Percentiles rank a stretch among this genome's conserved stretches.
Evolutionary conservation across 1,140 invertebrate genomes (phyloP).

Genomic region (Melipona quadrifasciata): DNA sequence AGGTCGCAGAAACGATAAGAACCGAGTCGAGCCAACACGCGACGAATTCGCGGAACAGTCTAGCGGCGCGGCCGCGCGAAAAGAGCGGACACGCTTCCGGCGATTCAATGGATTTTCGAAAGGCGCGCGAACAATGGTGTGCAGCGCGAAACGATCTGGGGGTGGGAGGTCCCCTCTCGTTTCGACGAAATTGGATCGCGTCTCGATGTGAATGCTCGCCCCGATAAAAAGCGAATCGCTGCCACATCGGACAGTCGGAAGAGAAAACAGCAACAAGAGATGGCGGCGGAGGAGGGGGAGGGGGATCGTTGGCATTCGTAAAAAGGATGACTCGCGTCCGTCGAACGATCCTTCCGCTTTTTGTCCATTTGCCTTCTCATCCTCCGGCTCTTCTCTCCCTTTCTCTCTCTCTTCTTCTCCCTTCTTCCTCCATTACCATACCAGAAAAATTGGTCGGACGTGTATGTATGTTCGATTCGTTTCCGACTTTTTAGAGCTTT

Average conservation of each 20-base stretch:
- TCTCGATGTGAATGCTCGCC: conserved; percentile 27
- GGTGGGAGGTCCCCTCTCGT: conserved; percentile 9
- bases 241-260: conserved; percentile 8
- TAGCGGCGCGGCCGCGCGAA: neutral
- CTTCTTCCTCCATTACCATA: neutral
- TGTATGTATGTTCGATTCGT: neutral
- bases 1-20: neutral
- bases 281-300: neutral
- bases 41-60: neutral
- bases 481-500: neutral
- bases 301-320: conserved; percentile 20
- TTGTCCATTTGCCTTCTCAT: neutral
- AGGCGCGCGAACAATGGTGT: conserved; percentile 29
- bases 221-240: conserved; percentile 54
- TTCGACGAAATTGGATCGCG: conserved; percentile 57
- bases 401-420: too few species aligned
- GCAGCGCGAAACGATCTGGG: conserved; percentile 11
- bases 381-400: neutral
- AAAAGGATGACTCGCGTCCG: conserved; percentile 19
- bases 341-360: neutral
- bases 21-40: too few species aligned
- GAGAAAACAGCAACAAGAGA: conserved; percentile 35
- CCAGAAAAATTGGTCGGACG: neutral
- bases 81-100: neutral
- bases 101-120: conserved; percentile 27